Percentiles rank a stretch among this genome's conserved stretches.
Evolutionary conservation across 2,888 invertebrate species (phyloP).

Genomic region (Drosophila planitibia): DNA sequence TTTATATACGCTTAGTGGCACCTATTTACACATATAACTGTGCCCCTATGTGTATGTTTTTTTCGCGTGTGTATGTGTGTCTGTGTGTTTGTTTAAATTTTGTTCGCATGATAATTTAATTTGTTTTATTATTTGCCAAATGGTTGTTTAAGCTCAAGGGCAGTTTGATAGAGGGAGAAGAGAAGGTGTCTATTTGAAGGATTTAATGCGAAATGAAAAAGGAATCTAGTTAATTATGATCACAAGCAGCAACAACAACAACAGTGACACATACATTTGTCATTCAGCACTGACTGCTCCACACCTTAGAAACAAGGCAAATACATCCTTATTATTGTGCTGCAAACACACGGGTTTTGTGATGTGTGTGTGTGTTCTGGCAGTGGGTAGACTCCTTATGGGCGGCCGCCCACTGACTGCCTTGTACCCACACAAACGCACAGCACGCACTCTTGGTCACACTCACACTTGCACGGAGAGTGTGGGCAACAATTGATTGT

Average conservation of each 20-base stretch:
- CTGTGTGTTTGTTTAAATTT: constrained; percentile 58
- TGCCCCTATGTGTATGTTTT: constrained; percentile 11
- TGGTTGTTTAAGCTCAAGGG: constrained; percentile 30
- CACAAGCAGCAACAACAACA: constrained; percentile 12
- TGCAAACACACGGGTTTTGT: constrained; percentile 15
- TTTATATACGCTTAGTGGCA: constrained; percentile 67
- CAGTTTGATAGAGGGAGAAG: background rate
- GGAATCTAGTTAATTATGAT: constrained; percentile 30
- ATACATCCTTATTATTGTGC: constrained; percentile 50
- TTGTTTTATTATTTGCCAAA: constrained; percentile 52
- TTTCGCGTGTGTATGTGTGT: background rate
- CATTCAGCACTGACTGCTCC: constrained; percentile 45
- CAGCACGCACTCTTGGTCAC: constrained; percentile 58
- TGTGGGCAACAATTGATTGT: constrained; percentile 62
- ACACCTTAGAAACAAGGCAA: constrained; percentile 42
- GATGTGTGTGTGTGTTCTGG: constrained; percentile 25
- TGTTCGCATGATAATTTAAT: constrained; percentile 68
- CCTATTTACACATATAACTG: constrained; percentile 57
- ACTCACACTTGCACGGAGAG: constrained; percentile 41
- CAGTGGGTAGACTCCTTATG: constrained; percentile 46
- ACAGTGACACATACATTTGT: constrained; percentile 59
- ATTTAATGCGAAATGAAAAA: constrained; percentile 31
- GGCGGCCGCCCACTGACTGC: constrained; percentile 61
- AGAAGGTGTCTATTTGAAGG: constrained; percentile 11
- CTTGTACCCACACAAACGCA: constrained; percentile 48